Conservation (phyloP, 2,888 invertebrate genomes). For the Holacanthella duospinosa region DNA sequence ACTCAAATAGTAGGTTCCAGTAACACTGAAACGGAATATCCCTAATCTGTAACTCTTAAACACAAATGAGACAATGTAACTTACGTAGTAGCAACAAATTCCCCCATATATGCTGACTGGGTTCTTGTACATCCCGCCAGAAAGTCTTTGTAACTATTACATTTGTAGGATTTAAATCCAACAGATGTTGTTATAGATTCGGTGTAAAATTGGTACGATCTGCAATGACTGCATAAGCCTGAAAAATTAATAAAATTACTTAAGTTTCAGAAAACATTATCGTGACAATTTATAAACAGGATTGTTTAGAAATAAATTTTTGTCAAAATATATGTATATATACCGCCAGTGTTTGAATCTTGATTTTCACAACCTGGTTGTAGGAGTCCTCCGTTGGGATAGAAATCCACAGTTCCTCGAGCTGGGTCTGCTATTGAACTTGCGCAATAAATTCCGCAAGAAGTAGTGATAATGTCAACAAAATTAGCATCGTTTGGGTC, state of each 20-base stretch:
- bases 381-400: slow-evolving; percentile 60
- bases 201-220: neutral
- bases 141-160: neutral
- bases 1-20: neutral
- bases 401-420: slow-evolving; percentile 59
- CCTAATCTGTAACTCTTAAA: too few relatives aligned
- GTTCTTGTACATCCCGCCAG: neutral
- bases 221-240: neutral
- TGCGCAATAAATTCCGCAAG: slow-evolving; percentile 40
- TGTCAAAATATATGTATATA: neutral
- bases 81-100: neutral
- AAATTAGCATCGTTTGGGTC: slow-evolving; percentile 52
- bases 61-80: neutral
- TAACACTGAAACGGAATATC: too few relatives aligned
- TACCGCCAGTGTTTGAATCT: neutral
- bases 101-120: neutral
- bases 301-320: neutral
- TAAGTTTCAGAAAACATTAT: too few relatives aligned
- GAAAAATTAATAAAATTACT: neutral
- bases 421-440: slow-evolving; percentile 51
- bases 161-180: neutral
- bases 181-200: neutral
- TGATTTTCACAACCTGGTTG: slow-evolving; percentile 55
- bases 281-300: too few relatives aligned
- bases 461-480: slow-evolving; percentile 60